These are phyloP conservation scores for Poecilobothrus nobilitatus DNA, from an alignment of 2,888 invertebrate genomes.

Conservation along the genomic window DNA sequence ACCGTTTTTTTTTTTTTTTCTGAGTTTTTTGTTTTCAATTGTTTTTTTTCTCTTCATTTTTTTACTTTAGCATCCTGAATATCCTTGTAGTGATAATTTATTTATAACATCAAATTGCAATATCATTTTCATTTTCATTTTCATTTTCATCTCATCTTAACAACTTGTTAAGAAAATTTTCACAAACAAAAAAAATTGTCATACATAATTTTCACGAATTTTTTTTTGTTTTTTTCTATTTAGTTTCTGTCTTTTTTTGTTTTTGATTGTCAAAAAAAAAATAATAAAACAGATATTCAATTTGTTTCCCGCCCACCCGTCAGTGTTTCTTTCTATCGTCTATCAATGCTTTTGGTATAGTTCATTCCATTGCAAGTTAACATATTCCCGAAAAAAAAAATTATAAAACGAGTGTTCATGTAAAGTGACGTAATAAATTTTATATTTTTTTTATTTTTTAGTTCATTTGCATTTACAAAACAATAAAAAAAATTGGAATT, in stretches of 20 bases:
- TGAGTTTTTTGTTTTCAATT: too few relatives aligned
- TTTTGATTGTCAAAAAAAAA: background rate
- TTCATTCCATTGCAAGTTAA: background rate
- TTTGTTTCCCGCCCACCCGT: background rate
- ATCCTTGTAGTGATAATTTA: too few relatives aligned
- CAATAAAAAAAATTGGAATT: background rate
- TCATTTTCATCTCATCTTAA: too few relatives aligned
- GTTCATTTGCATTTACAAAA: background rate
- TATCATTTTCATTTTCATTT: too few relatives aligned
- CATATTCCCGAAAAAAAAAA: background rate
- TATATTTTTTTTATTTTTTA: background rate
- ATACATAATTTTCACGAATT: background rate
- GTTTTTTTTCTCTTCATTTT: too few relatives aligned
- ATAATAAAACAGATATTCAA: background rate
- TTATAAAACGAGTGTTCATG: background rate
- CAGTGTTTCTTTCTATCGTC: too few relatives aligned
- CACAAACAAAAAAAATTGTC: background rate
- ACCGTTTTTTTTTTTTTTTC: too few relatives aligned
- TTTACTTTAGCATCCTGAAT: too few relatives aligned
- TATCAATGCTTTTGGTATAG: background rate
- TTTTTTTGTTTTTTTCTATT: too few relatives aligned
- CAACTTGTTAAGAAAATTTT: too few relatives aligned
- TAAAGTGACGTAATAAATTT: slow-evolving; percentile 4
- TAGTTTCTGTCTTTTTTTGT: background rate
- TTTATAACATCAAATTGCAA: too few relatives aligned